phyloP scores from a whole-genome alignment of 2,113 vertebrate genomes.

The Sinocyclocheilus anshuiensis region DNA sequence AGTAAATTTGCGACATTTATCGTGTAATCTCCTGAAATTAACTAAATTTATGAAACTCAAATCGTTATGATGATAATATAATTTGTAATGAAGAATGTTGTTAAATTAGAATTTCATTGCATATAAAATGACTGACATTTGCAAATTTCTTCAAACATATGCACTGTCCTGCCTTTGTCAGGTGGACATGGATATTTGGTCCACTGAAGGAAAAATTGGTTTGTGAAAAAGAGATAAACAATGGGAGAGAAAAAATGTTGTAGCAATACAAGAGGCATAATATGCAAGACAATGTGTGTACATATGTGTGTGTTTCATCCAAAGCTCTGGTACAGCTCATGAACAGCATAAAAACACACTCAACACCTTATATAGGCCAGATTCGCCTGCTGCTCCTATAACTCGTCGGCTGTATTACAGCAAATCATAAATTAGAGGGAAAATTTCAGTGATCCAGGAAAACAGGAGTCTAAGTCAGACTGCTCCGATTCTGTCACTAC shows the following conservation, averaged over 20 bases:
- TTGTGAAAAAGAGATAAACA: not conserved
- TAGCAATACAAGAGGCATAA: not conserved
- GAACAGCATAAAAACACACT: conserved; percentile 40
- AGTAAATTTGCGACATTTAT: too few relatives aligned
- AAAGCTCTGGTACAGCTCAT: conserved; percentile 54
- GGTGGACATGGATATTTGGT: not conserved
- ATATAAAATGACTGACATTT: not conserved
- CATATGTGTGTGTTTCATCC: conserved; percentile 26
- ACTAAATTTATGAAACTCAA: too few relatives aligned
- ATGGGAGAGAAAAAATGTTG: not conserved
- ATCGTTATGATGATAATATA: not conserved
- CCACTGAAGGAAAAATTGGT: not conserved
- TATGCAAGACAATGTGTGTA: conserved; percentile 14
- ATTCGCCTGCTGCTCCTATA: conserved; percentile 62
- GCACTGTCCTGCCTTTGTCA: not conserved
- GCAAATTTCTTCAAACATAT: too few relatives aligned
- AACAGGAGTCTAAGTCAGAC: conserved; percentile 63
- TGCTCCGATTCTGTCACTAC: conserved; percentile 73
- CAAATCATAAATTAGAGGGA: conserved; percentile 71
- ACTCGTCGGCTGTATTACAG: conserved; percentile 58
- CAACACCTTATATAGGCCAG: conserved; percentile 73
- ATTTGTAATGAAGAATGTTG: not conserved
- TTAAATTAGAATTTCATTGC: not conserved
- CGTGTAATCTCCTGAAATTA: too few relatives aligned
- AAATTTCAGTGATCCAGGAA: conserved; percentile 62